Base-by-base conservation (phyloP, 2,888 invertebrate species). In the Frankliniella intonsa region DNA sequence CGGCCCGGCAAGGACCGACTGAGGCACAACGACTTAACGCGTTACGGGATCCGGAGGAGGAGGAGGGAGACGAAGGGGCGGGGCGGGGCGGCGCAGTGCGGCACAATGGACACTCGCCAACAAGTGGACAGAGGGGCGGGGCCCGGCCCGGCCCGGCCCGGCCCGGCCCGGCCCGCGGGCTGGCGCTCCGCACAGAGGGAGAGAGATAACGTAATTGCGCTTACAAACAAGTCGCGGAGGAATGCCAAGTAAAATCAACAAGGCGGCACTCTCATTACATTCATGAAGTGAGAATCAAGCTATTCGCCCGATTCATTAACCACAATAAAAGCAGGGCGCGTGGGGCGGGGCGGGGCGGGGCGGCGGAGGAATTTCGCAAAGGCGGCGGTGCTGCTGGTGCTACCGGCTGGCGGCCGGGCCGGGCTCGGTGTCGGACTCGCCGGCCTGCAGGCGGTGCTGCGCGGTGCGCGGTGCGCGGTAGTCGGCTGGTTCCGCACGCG, bases 151-250 rank as follows among this genome's bases (percentile, higher is more conserved):
- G 55, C 55, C 12, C 19, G 51, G 12, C 55, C 55, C 55, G 14
- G 3, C 55, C 55, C 55, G 14, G 14, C 55, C 55, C 55, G 12
- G 14, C 55, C 55, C 55, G 10, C 55, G 55, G 55, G 3, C n/a
- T n/a, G 38, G 38, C 38, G 38, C 38, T 38, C 38, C 38, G 38
- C 38, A 5, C 38, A 38, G 38, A 2, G 5, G 11, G 69, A 76
- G 5, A 22, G 69, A 76, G 69, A 76, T 76, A 76, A 76, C 69
- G 69, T 76, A 76, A 76, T 76, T 76, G 69, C 69, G 69, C 69
- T 76, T 76, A 76, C 69, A 76, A 76, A 76, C 69, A 76, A 76
- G 25, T 76, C 69, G 69, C 69, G 69, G 69, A 55, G 69, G 69
- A 22, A 76, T 76, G 69, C 69, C 69, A 76, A 76, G 69, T 12